Base-by-base conservation (phyloP, 2,888 invertebrate genomes). In the Sinodicranocentrus sp. region DNA sequence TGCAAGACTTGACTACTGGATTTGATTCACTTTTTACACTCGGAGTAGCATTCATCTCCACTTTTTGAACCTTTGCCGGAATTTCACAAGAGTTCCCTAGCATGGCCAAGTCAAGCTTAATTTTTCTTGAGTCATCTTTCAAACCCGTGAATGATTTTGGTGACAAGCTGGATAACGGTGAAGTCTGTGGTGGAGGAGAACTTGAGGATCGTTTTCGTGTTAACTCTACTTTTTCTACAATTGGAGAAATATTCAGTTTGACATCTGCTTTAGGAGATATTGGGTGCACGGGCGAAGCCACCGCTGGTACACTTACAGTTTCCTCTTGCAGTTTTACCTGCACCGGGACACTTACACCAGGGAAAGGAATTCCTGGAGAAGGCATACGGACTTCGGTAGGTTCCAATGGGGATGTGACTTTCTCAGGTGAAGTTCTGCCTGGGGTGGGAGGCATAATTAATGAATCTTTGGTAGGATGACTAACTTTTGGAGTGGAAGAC, bases 261-360 rank as follows among this genome's bases (percentile, higher is more conserved):
- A 67, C 68, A 63, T 82, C 82, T 17, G 48, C n/a, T 75, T 75
- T 82, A 1, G 72, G 68, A 19, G 73, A 59, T 39, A 82, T 48
- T n/a, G n/a, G 21, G 15, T 15, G 43, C 17, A n/a, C 17, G 19
- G 70, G 48, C 23, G 48, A 70, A 48, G 68, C 21, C 19, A 48
- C 25, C 23, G 80, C 44, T n/a, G 59, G 63, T 28, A 59, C 57
- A 15, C 21, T n/a, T 6, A n/a, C 75, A 17, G 33, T 28, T 3
- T 84, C 84, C 72, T 75, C 65, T 54, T 84, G 82, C n/a, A 84
- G 65, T 79, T 87, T 82, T 23, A 87, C 87, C 78, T 84, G 82
- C 10, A 87, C 77, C 15, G 87, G 87, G 1, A 87, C 84, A 19
- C 85, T 85, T 5, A 87, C 85, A 39, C 87, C 87, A 43, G 87